Conservation (phyloP, 2,113 vertebrate species). For the Chionomys nivalis region DNA sequence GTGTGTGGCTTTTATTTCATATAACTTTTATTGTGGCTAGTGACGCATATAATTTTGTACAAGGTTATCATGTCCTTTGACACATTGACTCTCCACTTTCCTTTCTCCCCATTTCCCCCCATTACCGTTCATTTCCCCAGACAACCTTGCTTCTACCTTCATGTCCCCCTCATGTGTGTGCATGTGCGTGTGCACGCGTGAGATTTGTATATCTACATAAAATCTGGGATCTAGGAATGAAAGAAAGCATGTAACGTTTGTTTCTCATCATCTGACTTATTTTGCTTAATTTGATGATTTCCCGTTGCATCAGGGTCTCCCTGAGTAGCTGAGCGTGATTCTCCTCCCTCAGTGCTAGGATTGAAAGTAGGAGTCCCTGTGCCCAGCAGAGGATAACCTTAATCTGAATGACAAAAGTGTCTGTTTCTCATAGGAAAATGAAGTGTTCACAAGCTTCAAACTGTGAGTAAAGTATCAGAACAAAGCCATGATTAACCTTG, state of each 20-base stretch:
- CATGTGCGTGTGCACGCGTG: not conserved
- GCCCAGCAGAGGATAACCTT: not conserved
- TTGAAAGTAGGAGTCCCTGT: not conserved
- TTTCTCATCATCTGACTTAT: not conserved
- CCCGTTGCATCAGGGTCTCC: not conserved
- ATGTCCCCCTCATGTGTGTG: not conserved
- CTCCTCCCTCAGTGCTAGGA: not conserved
- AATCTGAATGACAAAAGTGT: not conserved
- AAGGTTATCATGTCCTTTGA: not conserved
- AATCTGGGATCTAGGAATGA: not conserved
- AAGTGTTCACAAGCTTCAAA: not conserved
- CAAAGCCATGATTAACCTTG: not conserved
- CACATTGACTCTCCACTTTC: not conserved
- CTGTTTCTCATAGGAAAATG: not conserved
- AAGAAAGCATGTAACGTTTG: not conserved
- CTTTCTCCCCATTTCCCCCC: not conserved
- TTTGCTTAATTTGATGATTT: not conserved
- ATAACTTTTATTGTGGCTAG: not conserved
- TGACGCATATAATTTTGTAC: not conserved
- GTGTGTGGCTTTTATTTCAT: not conserved
- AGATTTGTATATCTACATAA: not conserved
- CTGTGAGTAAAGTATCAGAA: not conserved
- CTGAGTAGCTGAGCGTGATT: not conserved
- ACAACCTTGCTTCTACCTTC: not conserved
- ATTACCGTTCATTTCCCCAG: too few species aligned